Evolutionary conservation across 1,140 invertebrate genomes (phyloP).

Genomic region (Drosophila mojavensis): DNA sequence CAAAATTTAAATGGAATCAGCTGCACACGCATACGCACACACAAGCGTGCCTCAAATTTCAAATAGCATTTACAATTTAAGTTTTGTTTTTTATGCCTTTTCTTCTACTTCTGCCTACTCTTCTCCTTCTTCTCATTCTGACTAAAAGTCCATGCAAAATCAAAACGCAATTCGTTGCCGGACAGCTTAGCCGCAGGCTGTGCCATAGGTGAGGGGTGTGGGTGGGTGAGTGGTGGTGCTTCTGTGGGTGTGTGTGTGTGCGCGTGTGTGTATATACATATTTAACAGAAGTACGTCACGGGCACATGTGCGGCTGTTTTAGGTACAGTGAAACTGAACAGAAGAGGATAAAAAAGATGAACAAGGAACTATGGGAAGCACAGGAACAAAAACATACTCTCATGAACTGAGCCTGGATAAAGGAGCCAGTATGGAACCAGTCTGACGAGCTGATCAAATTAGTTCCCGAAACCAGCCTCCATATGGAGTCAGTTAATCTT

Average conservation of each 20-base stretch:
- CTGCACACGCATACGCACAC: conserved; percentile 34
- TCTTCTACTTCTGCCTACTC: too few species aligned
- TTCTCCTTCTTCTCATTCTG: neutral
- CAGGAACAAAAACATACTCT: too few species aligned
- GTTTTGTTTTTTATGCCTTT: conserved; percentile 6
- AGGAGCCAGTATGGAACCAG: too few species aligned
- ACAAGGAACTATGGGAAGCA: too few species aligned
- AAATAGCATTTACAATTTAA: conserved; percentile 48
- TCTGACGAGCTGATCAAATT: too few species aligned
- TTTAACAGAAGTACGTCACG: conserved; percentile 14
- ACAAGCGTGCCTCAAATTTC: conserved; percentile 68
- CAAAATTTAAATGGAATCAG: conserved; percentile 25
- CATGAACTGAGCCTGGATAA: too few species aligned
- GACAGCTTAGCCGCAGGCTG: conserved; percentile 58
- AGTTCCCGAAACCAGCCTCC: too few species aligned
- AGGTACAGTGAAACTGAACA: neutral
- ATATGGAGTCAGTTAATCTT: too few species aligned
- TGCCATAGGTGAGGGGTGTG: neutral
- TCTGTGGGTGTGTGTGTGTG: neutral
- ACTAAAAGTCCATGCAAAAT: conserved; percentile 72
- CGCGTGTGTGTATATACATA: neutral
- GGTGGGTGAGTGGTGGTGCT: neutral
- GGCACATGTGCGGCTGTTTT: conserved; percentile 60
- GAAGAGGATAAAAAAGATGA: neutral
- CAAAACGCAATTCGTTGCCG: conserved; percentile 70